Evolutionary conservation across 2,113 vertebrate species (phyloP), one percentile per base, ranked within the genome.

Genomic region (Lampris incognitus): DNA sequence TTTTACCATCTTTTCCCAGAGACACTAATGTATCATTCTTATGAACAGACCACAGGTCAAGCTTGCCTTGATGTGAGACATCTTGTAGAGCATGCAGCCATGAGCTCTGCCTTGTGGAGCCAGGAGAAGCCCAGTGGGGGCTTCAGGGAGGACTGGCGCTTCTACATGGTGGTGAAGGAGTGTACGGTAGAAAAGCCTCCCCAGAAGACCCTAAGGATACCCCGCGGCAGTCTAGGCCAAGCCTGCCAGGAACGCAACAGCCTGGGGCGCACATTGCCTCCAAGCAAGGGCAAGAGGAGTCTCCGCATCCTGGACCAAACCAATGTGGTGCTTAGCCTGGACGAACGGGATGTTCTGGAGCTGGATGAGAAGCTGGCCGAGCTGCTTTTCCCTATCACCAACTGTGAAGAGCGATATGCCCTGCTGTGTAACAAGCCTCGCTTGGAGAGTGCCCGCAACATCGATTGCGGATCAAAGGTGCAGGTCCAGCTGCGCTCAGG

Each of bases 61-160:
- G 86, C 87, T 87, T 78, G 80, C 77, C 89, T 87, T 90, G 90
- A 90, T 68, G 69, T 85, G 81, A 79, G 83, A 78, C 74, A 69
- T 64, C 49, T 72, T 67, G 86, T 65, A 73, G 89, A 83, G 83
- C 76, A 91, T 92, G 92, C 91, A 96, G 96, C 94, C 89, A 98
- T 99, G 97, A 98, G 94, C 96, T 97, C 97, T 2, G 91, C 93
- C 78, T 93, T 97, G 92, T 99, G 98, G 98, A 96, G 94, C 94
- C 97, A 98, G 95, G 97, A 99, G 87, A 99, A 99, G 95, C 90
- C 94, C 78, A 94, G 93, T 82, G 95, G 96, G 40, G 92, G 96
- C 69, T 97, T 96, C 74, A 96, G 97, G 93, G 97, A 99, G 85
- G 97, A 99, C 91, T 95, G 96, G 84, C 95, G 93, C 78, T 99